Evolutionary conservation across 1,140 invertebrate genomes (phyloP), one percentile per base, ranked within the genome.

Genomic region (Drosophila bocki): DNA sequence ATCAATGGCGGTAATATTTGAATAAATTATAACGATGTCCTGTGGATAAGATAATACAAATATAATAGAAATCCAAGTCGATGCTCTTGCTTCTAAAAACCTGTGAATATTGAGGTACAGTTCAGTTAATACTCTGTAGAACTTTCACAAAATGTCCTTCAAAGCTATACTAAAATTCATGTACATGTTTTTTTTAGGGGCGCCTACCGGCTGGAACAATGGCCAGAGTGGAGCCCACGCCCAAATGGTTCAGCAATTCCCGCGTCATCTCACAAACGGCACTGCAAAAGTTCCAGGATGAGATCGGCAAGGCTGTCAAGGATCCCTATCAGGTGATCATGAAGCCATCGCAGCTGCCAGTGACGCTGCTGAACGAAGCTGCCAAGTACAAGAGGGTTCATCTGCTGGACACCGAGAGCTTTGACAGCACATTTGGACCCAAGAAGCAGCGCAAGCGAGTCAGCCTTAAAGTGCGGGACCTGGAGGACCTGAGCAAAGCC

Each of bases 321-420:
- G 98, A 99, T 94, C 99, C 99, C 0, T 99, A 99, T 93, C 97
- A 99, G 93, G 97, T 99, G 29, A 95, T 99, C 7, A 98, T 99
- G 97, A 98, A 97, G 93, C 97, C 98, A 13, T 98, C 99, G 1
- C 97, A 97, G 82, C 94, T 99, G 37, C 99, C 99, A 2, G 96
- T 99, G 19, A 98, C 98, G 2, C 94, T 99, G 33, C 94, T 99
- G 0, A 98, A 99, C 93, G 98, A 99, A 93, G 97, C 96, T 86
- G 96, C 97, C 2, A 99, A 98, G 93, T 95, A 98, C 93, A 94
- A 97, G 29, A 94, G 98, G 68, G 97, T 99, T 3, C 99, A 99
- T 94, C 94, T 99, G 37, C 93, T 99, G 19, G 99, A 99, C 81
- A 99, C 97, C 3, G 98, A 99, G 94, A 96, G 96, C 81, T 99